Evolutionary conservation across 2,113 vertebrate species (phyloP).

Genomic region (Cyanoderma ruficeps): DNA sequence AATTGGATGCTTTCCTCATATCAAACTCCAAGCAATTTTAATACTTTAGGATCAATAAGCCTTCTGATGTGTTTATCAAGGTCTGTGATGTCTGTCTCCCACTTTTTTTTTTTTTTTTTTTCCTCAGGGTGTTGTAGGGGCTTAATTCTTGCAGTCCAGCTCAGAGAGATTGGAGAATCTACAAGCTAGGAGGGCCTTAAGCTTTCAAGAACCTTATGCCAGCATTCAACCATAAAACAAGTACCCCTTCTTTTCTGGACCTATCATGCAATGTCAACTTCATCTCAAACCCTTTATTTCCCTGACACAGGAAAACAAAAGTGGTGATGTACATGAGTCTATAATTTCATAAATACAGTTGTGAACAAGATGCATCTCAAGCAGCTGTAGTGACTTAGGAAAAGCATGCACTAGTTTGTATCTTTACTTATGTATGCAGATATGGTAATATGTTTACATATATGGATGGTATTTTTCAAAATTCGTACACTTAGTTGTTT

Average conservation of each 20-base stretch:
- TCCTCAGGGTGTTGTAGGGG: neutral
- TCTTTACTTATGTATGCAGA: neutral
- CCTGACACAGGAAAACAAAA: neutral
- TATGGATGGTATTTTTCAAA: neutral
- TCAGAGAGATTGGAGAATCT: neutral
- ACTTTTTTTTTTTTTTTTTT: neutral
- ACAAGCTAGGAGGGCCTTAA: neutral
- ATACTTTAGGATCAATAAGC: neutral
- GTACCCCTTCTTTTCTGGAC: neutral
- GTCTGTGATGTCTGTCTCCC: neutral
- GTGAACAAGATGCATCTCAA: neutral
- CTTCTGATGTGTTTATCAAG: neutral
- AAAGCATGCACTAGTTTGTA: neutral
- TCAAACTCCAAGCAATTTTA: neutral
- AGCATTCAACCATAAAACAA: neutral
- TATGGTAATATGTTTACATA: neutral
- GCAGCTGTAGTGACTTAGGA: neutral
- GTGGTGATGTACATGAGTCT: neutral
- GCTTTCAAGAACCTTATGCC: neutral
- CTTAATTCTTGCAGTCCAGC: neutral
- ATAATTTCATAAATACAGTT: neutral
- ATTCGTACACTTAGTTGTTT: neutral
- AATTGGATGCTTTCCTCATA: neutral
- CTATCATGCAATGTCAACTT: neutral
- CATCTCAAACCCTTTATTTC: neutral